phyloP scores from a whole-genome alignment of 2,888 invertebrate species.

The Dione juno region DNA sequence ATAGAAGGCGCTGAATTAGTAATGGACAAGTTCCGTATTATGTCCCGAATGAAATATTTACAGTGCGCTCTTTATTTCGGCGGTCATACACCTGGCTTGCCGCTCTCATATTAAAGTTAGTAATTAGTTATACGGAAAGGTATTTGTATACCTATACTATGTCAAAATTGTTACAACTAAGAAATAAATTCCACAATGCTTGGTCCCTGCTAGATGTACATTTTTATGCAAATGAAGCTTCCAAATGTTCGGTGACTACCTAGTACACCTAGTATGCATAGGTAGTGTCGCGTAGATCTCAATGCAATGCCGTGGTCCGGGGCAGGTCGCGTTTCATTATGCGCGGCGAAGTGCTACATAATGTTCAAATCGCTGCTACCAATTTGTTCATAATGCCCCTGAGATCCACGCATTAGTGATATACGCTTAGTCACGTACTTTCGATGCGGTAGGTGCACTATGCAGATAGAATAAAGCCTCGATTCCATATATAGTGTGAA shows the following conservation, averaged over 20 bases:
- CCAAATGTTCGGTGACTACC: too few relatives aligned
- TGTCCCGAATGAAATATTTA: conserved; percentile 51
- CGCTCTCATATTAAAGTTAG: conserved; percentile 31
- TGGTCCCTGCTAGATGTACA: not conserved
- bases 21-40: conserved; percentile 55
- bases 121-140: conserved; percentile 24
- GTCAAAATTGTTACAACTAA: conserved; percentile 1
- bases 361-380: conserved; percentile 43
- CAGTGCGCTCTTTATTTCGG: conserved; percentile 46
- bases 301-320: conserved; percentile 17
- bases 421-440: conserved; percentile 41
- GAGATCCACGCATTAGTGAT: conserved; percentile 44
- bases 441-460: conserved; percentile 37
- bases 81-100: conserved; percentile 45
- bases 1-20: conserved; percentile 55
- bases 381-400: conserved; percentile 45
- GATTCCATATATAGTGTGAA: conserved; percentile 8
- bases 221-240: not conserved
- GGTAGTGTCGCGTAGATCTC: not conserved
- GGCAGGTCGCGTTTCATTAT: conserved; percentile 40
- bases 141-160: not conserved
- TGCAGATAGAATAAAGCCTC: conserved; percentile 39
- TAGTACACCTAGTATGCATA: too few relatives aligned
- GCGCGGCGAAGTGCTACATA: conserved; percentile 35
- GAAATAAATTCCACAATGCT: not conserved